A percentile compares a stretch with the other conserved stretches of the same genome.
phyloP scores from a whole-genome alignment of 1,140 invertebrate genomes.

The Caenorhabditis elegans region DNA sequence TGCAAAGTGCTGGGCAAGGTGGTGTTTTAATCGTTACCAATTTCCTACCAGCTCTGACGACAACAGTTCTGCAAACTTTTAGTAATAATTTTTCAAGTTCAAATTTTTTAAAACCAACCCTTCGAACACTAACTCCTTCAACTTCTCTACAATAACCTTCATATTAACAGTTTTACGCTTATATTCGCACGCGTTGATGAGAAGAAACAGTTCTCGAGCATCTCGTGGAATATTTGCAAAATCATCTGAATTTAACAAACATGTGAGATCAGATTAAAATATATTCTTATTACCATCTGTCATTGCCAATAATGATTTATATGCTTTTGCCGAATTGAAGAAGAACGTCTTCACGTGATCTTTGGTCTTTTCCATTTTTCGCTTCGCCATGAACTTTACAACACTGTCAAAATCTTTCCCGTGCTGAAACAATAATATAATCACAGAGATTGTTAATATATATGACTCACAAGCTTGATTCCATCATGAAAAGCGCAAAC shows the following conservation, averaged over 20 bases:
- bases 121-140: conserved; percentile 47
- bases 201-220: conserved; percentile 55
- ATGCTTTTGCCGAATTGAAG: conserved; percentile 53
- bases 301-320: not conserved
- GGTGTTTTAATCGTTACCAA: conserved; percentile 51
- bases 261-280: not conserved
- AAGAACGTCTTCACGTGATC: conserved; percentile 58
- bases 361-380: conserved; percentile 55
- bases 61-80: conserved; percentile 21
- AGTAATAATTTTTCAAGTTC: not conserved
- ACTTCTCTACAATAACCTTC: conserved; percentile 40
- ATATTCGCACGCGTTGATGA: conserved; percentile 61
- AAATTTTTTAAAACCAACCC: conserved; percentile 41
- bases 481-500: conserved; percentile 5
- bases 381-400: conserved; percentile 52
- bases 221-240: conserved; percentile 53
- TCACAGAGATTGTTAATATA: not conserved
- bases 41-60: conserved; percentile 37
- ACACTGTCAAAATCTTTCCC: conserved; percentile 61
- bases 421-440: conserved; percentile 51
- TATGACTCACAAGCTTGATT: conserved; percentile 2
- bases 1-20: conserved; percentile 51
- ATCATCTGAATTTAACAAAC: conserved; percentile 10
- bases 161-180: conserved; percentile 42
- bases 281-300: not conserved